These are phyloP conservation scores for Oostethus manadensis DNA, from an alignment of 2,113 vertebrate genomes.

Conservation along the genomic window DNA sequence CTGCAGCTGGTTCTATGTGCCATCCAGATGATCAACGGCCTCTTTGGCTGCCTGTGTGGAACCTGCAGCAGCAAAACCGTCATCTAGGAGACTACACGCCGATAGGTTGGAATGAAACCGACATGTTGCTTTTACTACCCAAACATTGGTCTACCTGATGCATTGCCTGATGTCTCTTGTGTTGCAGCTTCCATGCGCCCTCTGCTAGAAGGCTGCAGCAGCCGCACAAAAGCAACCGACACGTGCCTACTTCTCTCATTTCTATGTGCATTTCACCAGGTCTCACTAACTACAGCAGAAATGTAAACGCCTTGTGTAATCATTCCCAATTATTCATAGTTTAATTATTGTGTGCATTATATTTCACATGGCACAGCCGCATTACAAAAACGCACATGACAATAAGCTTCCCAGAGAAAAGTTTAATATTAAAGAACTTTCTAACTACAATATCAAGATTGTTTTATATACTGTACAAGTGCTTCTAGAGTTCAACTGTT, in stretches of 20 bases:
- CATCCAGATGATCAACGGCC: conserved; percentile 71
- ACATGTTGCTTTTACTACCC: not conserved
- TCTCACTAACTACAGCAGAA: not conserved
- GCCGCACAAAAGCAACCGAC: not conserved
- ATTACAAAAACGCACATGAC: conserved; percentile 8
- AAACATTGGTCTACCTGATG: no score
- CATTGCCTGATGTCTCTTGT: not conserved
- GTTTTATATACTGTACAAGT: conserved; percentile 15
- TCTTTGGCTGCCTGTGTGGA: conserved; percentile 73
- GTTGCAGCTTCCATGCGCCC: not conserved
- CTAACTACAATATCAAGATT: not conserved
- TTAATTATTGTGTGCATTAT: not conserved
- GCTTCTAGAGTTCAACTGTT: no score
- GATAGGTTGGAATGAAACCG: not conserved
- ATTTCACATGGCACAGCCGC: not conserved
- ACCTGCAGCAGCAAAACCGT: conserved; percentile 63
- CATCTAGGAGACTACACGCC: not conserved
- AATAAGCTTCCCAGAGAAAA: conserved; percentile 4
- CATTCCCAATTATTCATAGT: not conserved
- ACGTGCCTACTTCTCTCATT: not conserved
- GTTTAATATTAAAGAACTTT: conserved; percentile 37
- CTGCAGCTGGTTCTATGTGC: conserved; percentile 66
- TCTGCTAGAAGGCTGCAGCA: not conserved
- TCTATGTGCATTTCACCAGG: not conserved
- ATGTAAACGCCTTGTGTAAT: not conserved